Base-by-base conservation (phyloP, 2,888 invertebrate species). In the Physocephala rufipes region DNA sequence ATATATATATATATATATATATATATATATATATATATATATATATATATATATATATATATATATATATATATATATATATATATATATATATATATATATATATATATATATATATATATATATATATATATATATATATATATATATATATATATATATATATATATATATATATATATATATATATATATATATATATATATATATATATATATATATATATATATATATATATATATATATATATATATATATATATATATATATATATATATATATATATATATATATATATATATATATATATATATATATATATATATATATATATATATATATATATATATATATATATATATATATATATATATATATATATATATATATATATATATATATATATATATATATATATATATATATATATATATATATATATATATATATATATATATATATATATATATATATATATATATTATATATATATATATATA, bases 111-210 rank as follows among this genome's bases (percentile, higher is more conserved):
- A 36, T 36, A 36, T 9, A 36, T 36, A 36, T 9, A 36, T 7
- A 79, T 78, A 78, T 79, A 76, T 74, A 64, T 71, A 76, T 75
- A 36, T n/a, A 36, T 36, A 36, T 9, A 36, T 36, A 36, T 9
- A 36, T 7, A 79, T 78, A 78, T 79, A 76, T 74, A 64, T 71
- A 76, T 75, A 36, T n/a, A 36, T 36, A 36, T 9, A 36, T 36
- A 36, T 9, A 36, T 7, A 79, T 78, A 78, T 79, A 76, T 74
- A 64, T 71, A 76, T 75, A 36, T n/a, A 36, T 36, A 36, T 9
- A 36, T 36, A 36, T 9, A 36, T 7, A 79, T 78, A 78, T 79
- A 76, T 74, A 64, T 71, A 76, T 75, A 36, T n/a, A 36, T 36
- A 36, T 9, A 36, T 36, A 36, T 9, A 36, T 7, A 79, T 78